Evolutionary conservation across 2,113 vertebrate species (phyloP).

Genomic region (Rhagologus leucostigma): DNA sequence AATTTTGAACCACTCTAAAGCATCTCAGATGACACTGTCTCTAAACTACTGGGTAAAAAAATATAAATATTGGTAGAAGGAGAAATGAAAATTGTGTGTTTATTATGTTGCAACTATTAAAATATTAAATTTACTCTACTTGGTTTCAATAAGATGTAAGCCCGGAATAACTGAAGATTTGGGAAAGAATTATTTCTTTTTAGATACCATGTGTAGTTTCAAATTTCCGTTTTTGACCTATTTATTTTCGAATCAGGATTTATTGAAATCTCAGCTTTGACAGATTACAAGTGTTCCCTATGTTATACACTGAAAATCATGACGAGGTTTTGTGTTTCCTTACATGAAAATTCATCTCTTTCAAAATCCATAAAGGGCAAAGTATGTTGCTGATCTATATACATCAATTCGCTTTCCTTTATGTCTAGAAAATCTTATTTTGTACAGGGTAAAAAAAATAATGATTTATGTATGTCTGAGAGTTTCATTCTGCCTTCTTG

Average conservation of each 20-base stretch:
- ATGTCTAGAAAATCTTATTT: neutral
- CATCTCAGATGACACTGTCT: neutral
- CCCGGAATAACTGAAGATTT: neutral
- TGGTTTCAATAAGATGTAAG: neutral
- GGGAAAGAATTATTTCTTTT: neutral
- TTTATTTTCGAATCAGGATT: neutral
- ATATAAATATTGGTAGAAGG: neutral
- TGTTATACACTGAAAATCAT: neutral
- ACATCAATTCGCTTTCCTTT: neutral
- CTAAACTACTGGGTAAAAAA: neutral
- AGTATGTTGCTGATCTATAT: neutral
- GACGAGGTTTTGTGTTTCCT: neutral
- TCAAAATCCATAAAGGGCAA: neutral
- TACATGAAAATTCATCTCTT: neutral
- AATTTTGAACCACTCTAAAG: neutral
- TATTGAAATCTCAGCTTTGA: neutral
- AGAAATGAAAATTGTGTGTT: neutral
- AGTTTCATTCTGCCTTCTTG: neutral
- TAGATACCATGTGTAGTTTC: neutral
- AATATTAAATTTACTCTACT: neutral
- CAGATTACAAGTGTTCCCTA: neutral
- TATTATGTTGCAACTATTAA: neutral
- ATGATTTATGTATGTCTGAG: neutral
- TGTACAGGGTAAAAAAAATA: neutral
- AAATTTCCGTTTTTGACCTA: neutral